Base-by-base conservation (phyloP, 2,888 invertebrate genomes). In the Phengaris alcon region DNA sequence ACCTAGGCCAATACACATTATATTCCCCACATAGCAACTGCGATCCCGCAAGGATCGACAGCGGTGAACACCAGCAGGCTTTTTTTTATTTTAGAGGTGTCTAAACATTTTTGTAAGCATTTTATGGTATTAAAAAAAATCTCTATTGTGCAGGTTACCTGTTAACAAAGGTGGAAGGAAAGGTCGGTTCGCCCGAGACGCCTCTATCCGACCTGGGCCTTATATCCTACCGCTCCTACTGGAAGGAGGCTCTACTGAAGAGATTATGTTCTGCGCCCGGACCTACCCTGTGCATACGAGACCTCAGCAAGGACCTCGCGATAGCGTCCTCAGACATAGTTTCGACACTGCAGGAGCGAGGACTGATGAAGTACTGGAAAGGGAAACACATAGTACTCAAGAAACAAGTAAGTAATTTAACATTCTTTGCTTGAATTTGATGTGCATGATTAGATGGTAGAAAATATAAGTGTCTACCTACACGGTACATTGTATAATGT, bases 311-410 rank as follows among this genome's bases (percentile, higher is more conserved):
- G 87, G 98, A 98, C 93, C 97, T 98, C 94, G 99, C 98, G 22
- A 98, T 99, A 81, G 98, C 99, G 84, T 97, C 98, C 1, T 98
- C 98, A 86, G 99, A 99, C 88, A 99, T 99, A 78, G 98, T 99
- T 46, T 99, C 98, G 80, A 99, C 99, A 5, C 93, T 99, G 68
- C 99, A 99, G 85, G 98, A 98, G 22, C 94, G 99, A 79, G 98
- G 99, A 8, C 97, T 99, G 95, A 97, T 99, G 96, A 99, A 99
- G 90, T 99, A 99, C 88, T 99, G 99, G 99, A 99, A 99, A 91
- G 99, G 99, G 77, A 98, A 98, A 88, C 99, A 99, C 91, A 97
- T 99, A 82, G 98, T 99, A 74, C 94, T 99, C 75, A 98, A 98
- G 88, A 97, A 98, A 91, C 97, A 97, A 96, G 97, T 97, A 82